Evolutionary conservation across 1,140 invertebrate species (phyloP), one percentile per base, ranked within the genome.

Genomic region (Neodiprion pinetum): DNA sequence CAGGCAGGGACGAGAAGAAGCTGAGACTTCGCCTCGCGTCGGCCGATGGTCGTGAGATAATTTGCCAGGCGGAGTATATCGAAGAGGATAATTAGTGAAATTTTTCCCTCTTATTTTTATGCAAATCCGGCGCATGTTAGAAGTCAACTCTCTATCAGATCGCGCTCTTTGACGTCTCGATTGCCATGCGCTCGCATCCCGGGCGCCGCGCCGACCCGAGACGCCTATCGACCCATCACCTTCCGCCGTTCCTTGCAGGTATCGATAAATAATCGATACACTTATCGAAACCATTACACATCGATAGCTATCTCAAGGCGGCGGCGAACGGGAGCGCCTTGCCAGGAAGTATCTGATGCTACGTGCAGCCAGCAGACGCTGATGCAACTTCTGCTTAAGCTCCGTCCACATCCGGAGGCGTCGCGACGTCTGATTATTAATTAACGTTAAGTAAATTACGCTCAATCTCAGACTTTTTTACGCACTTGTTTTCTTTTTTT

Each of bases 221-320:
- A 61, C 53, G 53, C 53, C 53, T 61, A 61, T 61, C 53, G 7
- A 61, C 11, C 53, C 53, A 61, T 61, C 53, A 61, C 53, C 53
- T 61, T 61, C 53, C 53, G 53, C 53, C 53, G 53, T 17, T 61
- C 11, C n/a, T 61, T 61, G 28, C 28, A 61, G 53, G 53, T 61
- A 61, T 61, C 53, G 53, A 61, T 61, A 61, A 61, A 61, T 61
- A 61, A 61, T 61, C 53, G 53, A 61, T 61, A 61, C 53, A 61
- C 53, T 61, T 61, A 61, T 61, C 53, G 53, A 61, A 61, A 61
- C 53, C 53, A 61, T 61, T 61, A 61, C 53, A 61, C 53, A 61
- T 61, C 53, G 53, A 61, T 61, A 61, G 53, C 53, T 61, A 61
- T 61, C 53, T 40, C 28, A 40, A 14, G n/a, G n/a, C 11, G 53